These are phyloP conservation scores for Andinoacara biseriatus DNA, from an alignment of 2,113 vertebrate species.

Conservation along the genomic window DNA sequence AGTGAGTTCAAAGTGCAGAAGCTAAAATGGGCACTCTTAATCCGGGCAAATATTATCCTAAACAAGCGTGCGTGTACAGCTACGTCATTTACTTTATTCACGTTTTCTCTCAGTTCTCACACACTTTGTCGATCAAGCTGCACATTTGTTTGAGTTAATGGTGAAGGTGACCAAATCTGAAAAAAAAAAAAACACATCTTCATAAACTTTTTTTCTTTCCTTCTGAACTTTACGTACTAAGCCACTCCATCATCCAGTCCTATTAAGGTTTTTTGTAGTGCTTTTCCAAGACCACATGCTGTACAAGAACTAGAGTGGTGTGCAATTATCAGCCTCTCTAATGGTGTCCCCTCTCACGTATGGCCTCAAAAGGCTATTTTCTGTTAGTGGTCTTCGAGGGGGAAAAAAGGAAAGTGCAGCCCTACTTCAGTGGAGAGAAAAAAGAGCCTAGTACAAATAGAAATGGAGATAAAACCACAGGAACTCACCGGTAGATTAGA, in stretches of 20 bases:
- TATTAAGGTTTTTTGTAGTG: constrained; percentile 43
- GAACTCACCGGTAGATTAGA: constrained; percentile 43
- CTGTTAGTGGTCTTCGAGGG: constrained; percentile 34
- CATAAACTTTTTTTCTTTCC: background rate
- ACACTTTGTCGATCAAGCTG: background rate
- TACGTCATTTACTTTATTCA: background rate
- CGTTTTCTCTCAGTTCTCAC: background rate
- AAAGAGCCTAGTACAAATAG: constrained; percentile 18
- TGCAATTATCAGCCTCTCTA: constrained; percentile 61
- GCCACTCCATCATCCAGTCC: constrained; percentile 22
- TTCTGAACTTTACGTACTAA: background rate
- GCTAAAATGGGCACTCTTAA: background rate
- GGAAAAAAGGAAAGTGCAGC: background rate
- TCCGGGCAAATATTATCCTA: background rate
- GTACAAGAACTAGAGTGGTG: constrained; percentile 58
- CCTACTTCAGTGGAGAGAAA: constrained; percentile 21
- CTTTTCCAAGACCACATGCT: constrained; percentile 51
- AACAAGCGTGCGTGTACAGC: background rate
- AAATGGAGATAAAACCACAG: constrained; percentile 53
- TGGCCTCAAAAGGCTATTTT: constrained; percentile 61
- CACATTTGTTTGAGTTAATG: background rate
- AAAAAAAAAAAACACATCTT: background rate
- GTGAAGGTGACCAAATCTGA: background rate
- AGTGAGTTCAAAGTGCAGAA: background rate
- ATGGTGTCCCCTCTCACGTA: constrained; percentile 54